A percentile compares a stretch with the other conserved stretches of the same genome.
These are phyloP conservation scores for Metridium senile DNA, from an alignment of 92 coral and sea anemone species.

Conservation along the genomic window DNA sequence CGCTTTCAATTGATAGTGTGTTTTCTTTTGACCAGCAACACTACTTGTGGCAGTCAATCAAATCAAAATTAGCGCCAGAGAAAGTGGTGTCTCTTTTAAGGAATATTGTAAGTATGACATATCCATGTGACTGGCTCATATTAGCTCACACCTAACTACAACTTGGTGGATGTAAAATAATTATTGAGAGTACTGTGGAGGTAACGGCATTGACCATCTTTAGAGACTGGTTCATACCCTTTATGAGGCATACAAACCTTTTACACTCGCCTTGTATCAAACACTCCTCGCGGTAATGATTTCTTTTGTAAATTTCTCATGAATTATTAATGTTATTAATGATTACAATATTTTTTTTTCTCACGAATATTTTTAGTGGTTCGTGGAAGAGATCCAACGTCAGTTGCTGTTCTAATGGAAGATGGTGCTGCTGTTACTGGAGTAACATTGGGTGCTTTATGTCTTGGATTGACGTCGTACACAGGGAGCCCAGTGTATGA, in stretches of 20 bases:
- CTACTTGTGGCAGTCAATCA: slow-evolving; percentile 84
- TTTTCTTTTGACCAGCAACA: slow-evolving; percentile 63
- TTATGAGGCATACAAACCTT: too few species aligned
- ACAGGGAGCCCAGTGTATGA: slow-evolving; percentile 96
- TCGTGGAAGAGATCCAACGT: slow-evolving; percentile 97
- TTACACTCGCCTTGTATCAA: too few species aligned
- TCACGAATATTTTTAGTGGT: slow-evolving; percentile 71
- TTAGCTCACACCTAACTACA: too few species aligned
- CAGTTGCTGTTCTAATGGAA: slow-evolving; percentile 90
- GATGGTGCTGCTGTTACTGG: slow-evolving; percentile 99
- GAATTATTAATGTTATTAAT: too few species aligned
- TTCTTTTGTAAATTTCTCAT: too few species aligned
- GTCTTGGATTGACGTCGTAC: slow-evolving; percentile 90
- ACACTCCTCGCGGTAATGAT: too few species aligned
- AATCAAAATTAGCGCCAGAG: slow-evolving; percentile 87
- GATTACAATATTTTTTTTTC: too few species aligned
- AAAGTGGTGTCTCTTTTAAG: slow-evolving; percentile 86
- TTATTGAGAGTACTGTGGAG: too few species aligned
- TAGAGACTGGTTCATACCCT: too few species aligned
- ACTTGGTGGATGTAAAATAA: too few species aligned
- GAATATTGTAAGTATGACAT: slow-evolving; percentile 79
- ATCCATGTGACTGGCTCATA: not conserved
- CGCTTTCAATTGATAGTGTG: not conserved
- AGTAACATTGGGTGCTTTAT: slow-evolving; percentile 84
- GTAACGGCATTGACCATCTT: too few species aligned